Evolutionary conservation across 2,797 vertebrate species (phyloP).

Genomic region (Phoxinus dragarum): DNA sequence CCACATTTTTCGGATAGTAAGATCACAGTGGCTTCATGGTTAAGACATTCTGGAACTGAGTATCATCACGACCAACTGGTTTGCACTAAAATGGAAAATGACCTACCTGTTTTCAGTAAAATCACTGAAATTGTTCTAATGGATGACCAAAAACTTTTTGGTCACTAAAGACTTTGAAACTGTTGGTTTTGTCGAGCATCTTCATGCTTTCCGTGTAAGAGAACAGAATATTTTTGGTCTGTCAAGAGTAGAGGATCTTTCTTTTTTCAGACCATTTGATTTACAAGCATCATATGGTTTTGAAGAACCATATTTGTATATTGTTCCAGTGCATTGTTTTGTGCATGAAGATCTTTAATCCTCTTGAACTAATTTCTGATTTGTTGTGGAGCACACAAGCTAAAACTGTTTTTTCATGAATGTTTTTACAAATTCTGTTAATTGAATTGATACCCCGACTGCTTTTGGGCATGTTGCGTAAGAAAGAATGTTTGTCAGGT

Average conservation of each 20-base stretch:
- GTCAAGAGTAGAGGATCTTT: neutral
- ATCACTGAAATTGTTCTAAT: slow-evolving; percentile 48
- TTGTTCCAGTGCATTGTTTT: slow-evolving; percentile 18
- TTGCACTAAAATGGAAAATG: slow-evolving; percentile 33
- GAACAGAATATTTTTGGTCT: neutral
- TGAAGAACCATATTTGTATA: slow-evolving; percentile 21
- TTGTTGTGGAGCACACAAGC: neutral
- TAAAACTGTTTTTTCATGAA: neutral
- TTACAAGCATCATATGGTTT: slow-evolving; percentile 16
- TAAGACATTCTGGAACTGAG: neutral
- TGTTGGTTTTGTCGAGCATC: slow-evolving; percentile 11
- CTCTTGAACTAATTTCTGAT: neutral
- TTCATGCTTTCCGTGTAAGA: neutral
- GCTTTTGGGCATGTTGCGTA: neutral
- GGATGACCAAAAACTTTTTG: slow-evolving; percentile 20
- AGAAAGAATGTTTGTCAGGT: neutral
- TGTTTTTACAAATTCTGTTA: neutral
- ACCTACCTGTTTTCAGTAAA: slow-evolving; percentile 53
- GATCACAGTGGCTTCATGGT: slow-evolving; percentile 22
- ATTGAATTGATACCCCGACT: neutral
- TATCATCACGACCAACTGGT: neutral
- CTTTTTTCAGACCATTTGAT: neutral
- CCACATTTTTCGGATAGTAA: neutral
- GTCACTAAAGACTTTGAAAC: slow-evolving; percentile 11
- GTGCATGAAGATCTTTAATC: neutral